phyloP scores from a whole-genome alignment of 2,888 invertebrate species.

The Chrysomela aeneicollis region DNA sequence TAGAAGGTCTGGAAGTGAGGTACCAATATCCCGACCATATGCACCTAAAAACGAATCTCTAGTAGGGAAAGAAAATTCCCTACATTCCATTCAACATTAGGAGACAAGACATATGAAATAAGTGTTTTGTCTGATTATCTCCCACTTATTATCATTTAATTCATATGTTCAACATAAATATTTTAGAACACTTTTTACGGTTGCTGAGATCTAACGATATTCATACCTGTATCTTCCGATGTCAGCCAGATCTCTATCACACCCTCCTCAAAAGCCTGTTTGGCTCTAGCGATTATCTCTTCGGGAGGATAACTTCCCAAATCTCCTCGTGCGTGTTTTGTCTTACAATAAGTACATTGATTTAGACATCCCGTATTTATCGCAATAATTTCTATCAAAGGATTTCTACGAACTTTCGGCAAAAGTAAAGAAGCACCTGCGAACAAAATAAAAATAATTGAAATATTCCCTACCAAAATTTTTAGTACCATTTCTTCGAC shows the following conservation, averaged over 20 bases:
- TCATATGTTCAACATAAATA: too few relatives aligned
- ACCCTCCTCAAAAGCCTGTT: constrained; percentile 88
- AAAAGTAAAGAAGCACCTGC: constrained; percentile 75
- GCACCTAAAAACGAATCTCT: constrained; percentile 65
- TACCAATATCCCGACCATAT: constrained; percentile 94
- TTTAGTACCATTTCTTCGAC: too few relatives aligned
- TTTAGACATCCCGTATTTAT: constrained; percentile 97
- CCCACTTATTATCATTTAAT: too few relatives aligned
- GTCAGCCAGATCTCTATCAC: constrained; percentile 98
- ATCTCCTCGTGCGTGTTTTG: constrained; percentile 96
- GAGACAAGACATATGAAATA: too few relatives aligned
- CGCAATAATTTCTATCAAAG: constrained; percentile 95
- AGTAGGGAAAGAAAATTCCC: too few relatives aligned
- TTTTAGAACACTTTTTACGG: too few relatives aligned
- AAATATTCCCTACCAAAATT: too few relatives aligned
- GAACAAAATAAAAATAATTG: constrained; percentile 53
- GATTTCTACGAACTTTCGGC: constrained; percentile 95
- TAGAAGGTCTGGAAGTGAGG: constrained; percentile 85
- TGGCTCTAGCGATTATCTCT: constrained; percentile 87
- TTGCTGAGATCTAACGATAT: neutral
- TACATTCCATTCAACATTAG: too few relatives aligned
- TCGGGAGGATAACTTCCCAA: constrained; percentile 92
- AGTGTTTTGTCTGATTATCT: too few relatives aligned
- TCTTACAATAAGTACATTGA: constrained; percentile 99
- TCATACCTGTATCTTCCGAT: constrained; percentile 90